Percentiles rank a stretch among this genome's conserved stretches.
phyloP scores from a whole-genome alignment of 2,113 vertebrate genomes.

The Xenus cinereus region DNA sequence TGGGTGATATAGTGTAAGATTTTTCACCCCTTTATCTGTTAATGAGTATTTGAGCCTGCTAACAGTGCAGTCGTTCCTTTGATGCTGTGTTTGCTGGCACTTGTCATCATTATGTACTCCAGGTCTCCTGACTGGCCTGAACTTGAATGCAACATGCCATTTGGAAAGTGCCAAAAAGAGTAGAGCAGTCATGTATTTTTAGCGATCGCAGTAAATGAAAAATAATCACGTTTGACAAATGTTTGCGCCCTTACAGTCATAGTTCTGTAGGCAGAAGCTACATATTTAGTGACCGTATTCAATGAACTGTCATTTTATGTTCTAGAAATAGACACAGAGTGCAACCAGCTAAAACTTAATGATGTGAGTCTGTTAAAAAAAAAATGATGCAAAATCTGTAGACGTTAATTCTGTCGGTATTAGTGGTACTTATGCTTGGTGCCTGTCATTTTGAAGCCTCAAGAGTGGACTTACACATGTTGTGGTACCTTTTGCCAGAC shows the following conservation, averaged over 20 bases:
- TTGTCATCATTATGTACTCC: background rate
- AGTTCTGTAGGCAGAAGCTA: background rate
- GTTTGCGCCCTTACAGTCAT: background rate
- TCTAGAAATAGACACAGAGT: background rate
- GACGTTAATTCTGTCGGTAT: background rate
- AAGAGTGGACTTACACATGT: background rate
- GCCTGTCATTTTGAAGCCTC: background rate
- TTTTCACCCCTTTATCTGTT: background rate
- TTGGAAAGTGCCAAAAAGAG: constrained; percentile 16
- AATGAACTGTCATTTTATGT: background rate
- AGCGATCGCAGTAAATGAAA: background rate
- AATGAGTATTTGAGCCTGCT: background rate
- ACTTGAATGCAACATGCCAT: background rate
- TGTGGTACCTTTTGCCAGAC: background rate
- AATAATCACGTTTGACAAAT: constrained; percentile 30
- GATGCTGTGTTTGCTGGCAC: background rate
- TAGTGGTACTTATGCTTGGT: background rate
- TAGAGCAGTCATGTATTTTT: constrained; percentile 9
- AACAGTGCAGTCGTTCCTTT: background rate
- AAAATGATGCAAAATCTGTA: background rate
- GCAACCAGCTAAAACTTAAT: background rate
- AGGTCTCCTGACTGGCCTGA: background rate
- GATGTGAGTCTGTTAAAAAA: background rate
- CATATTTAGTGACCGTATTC: background rate
- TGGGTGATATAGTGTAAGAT: background rate